Evolutionary conservation across 2,797 vertebrate species (phyloP), one percentile per base, ranked within the genome.

Genomic region (Labeo calbasu): DNA sequence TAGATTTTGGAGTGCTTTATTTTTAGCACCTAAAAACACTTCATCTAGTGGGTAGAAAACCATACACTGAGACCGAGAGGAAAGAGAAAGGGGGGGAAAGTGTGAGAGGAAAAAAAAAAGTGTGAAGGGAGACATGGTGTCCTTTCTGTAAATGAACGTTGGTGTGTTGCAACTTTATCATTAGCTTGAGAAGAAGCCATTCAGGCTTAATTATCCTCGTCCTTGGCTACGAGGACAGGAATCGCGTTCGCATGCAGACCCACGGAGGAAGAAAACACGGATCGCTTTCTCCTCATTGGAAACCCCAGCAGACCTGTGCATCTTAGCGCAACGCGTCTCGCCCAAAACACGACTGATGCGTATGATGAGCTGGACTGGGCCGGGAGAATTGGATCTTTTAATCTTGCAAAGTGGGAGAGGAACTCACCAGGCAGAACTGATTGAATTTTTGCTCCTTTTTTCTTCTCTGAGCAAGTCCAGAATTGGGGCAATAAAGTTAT

Each of bases 361-460:
- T 89, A 91, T 91, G 92, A 93, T 92, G 91, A 91, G 90, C 91
- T 89, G 90, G 86, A 93, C 93, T 90, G 89, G 92, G 89, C 91
- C 89, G 82, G 73, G 90, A 92, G 93, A 92, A 94, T 94, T 93
- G 88, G 93, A 94, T 95, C 92, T 93, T 95, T 94, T 94, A 93
- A 94, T 95, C 94, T 94, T 92, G 88, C 89, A 93, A 93, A 95
- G 93, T 92, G 92, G 90, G 89, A 92, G 92, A 93, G 92, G 92
- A 93, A 86, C 83, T 93, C 92, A 90, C 83, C 91, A 93, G 93
- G 93, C 93, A 92, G 92, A 93, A 93, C 92, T 94, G 93, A 95
- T 94, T 94, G 93, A 92, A 94, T 94, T 95, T 93, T 89, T 84
- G 76, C 79, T 84, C 72, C 21, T 84, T 85, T 86, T 88, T 84